Evolutionary conservation across 2,888 invertebrate species (phyloP), one percentile per base, ranked within the genome.

Genomic region (Diogma glabrata): DNA sequence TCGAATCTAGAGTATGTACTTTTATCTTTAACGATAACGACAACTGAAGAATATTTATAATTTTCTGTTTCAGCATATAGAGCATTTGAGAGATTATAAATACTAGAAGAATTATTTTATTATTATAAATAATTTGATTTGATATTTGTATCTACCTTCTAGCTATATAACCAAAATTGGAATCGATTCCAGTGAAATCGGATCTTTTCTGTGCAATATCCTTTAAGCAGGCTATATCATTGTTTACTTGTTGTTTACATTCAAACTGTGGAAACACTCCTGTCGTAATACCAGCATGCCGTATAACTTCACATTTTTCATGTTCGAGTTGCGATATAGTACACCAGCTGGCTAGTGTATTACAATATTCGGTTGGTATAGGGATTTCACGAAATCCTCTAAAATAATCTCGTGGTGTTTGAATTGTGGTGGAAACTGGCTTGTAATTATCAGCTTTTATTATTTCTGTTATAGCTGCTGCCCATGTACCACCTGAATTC

Each of bases 131-230:
- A 19, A 43, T 9, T 26, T 26, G 12, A 43, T 33, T 26, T 36
- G 20, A 38, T 12, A 16, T 24, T 23, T 40, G 14, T 16, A 72
- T 75, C 73, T 61, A 81, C 82, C 72, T 71, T 63, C 80, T 73
- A 1, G 80, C 79, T 19, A 81, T 59, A 56, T 75, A 78, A 52
- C 82, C 82, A 53, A 77, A 79, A 60, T 81, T 78, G 0, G 81
- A 76, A 16, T 79, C 77, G 4, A 77, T 71, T 0, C 76, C 73
- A 10, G 79, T 73, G 55, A 83, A 72, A 57, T 83, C 82, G 0
- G 77, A 74, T 4, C 66, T 60, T 3, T 67, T 63, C 3, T 72
- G 68, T 19, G 64, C 66, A 9, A 82, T 75, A 51, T 74, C 73
- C 0, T 64, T 62, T 6, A 83, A 62, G 57, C 82, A 83, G 1